A percentile compares a stretch with the other conserved stretches of the same genome.
Conservation (phyloP, 2,888 invertebrate species). For the Belgica antarctica region DNA sequence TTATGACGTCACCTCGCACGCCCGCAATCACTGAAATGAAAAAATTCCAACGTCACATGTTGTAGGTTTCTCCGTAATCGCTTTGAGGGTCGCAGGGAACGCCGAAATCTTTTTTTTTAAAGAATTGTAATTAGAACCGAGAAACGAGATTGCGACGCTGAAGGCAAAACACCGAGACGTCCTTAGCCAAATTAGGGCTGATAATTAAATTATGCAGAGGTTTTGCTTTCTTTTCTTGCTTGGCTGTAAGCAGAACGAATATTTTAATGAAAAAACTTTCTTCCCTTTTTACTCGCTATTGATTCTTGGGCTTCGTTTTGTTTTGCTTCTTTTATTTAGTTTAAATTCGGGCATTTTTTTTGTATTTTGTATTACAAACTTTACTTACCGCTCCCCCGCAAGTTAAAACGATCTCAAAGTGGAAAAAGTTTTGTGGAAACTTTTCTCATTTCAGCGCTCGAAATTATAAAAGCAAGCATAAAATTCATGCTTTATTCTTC, state of each 20-base stretch:
- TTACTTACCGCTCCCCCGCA: neutral
- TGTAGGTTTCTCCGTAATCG: no score
- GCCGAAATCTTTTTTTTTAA: no score
- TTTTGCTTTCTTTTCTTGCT: neutral
- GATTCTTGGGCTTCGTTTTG: neutral
- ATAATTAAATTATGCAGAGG: constrained; percentile 32
- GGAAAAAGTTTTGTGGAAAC: neutral
- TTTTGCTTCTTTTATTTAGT: neutral
- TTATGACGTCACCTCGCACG: no score
- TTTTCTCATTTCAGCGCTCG: constrained; percentile 14
- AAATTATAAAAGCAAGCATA: constrained; percentile 9
- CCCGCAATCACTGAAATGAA: no score
- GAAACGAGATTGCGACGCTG: no score
- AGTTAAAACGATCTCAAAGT: neutral
- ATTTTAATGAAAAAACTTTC: constrained; percentile 18
- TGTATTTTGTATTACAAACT: constrained; percentile 3
- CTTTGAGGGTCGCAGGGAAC: no score
- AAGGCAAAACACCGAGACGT: no score
- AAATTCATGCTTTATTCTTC: constrained; percentile 2
- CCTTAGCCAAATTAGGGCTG: neutral
- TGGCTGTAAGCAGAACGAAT: neutral
- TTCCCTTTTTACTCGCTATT: neutral
- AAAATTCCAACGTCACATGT: no score
- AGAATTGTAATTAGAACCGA: no score
- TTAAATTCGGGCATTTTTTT: neutral